These are phyloP conservation scores for Crotalus horridus DNA, from an alignment of 2,113 vertebrate genomes.

Conservation along the genomic window DNA sequence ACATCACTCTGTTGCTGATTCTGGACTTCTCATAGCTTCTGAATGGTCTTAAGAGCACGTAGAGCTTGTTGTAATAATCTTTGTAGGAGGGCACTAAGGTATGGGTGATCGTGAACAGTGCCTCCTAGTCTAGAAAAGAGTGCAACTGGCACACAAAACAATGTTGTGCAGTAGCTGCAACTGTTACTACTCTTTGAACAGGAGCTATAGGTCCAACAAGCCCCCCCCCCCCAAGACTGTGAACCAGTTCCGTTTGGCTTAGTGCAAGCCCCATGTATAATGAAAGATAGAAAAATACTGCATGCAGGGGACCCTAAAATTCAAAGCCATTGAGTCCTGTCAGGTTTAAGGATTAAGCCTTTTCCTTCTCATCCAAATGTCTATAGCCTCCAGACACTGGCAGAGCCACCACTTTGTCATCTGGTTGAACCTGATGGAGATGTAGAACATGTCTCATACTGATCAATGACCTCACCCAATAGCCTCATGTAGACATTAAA, in stretches of 20 bases:
- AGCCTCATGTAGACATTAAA: background rate
- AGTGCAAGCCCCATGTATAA: background rate
- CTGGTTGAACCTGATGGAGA: background rate
- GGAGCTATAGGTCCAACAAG: background rate
- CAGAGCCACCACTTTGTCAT: background rate
- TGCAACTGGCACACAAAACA: background rate
- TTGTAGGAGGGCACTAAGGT: background rate
- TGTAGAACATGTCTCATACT: background rate
- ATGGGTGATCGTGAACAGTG: background rate
- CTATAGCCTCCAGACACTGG: background rate
- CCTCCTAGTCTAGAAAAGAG: background rate
- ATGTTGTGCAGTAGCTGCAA: background rate
- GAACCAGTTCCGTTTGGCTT: background rate
- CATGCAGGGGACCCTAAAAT: background rate
- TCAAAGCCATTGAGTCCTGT: background rate
- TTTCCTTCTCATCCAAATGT: background rate
- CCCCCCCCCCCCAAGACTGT: background rate
- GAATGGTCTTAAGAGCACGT: background rate
- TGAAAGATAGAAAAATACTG: background rate
- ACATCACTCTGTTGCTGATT: background rate
- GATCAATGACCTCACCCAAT: background rate
- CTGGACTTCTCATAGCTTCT: background rate
- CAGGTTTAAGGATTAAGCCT: background rate
- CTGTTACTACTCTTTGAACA: background rate
- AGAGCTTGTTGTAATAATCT: background rate